Evolutionary conservation across 2,797 vertebrate genomes (phyloP).

Genomic region (Spondyliosoma cantharus): DNA sequence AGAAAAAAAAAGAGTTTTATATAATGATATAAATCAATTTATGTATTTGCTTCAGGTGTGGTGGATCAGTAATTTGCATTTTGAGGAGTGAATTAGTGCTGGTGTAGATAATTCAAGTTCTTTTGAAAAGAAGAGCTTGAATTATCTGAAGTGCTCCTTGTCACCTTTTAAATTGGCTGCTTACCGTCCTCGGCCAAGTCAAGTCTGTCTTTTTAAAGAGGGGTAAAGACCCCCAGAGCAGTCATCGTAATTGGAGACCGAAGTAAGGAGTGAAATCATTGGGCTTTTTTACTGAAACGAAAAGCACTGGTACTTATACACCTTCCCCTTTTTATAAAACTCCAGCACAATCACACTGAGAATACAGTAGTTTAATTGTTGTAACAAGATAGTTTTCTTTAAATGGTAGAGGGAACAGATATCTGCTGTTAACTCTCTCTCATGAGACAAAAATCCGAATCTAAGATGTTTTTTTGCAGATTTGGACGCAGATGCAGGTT

Average conservation of each 20-base stretch:
- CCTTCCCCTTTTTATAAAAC: not conserved
- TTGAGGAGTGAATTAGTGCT: slow-evolving; percentile 7
- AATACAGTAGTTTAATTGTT: not conserved
- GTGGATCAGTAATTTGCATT: slow-evolving; percentile 16
- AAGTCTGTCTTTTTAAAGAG: slow-evolving; percentile 18
- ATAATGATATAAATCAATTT: not conserved
- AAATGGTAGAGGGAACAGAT: not conserved
- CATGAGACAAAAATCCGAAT: not conserved
- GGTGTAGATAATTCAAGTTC: slow-evolving; percentile 39
- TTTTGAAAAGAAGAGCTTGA: no score
- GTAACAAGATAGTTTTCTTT: no score
- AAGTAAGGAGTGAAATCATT: slow-evolving; percentile 31
- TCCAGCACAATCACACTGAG: not conserved
- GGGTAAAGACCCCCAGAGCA: not conserved
- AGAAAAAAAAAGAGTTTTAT: slow-evolving; percentile 8
- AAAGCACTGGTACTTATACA: not conserved
- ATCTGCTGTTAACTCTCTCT: not conserved
- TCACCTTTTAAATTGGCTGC: slow-evolving; percentile 35
- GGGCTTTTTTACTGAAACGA: not conserved
- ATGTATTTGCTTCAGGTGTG: not conserved
- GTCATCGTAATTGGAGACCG: slow-evolving; percentile 21
- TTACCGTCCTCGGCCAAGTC: slow-evolving; percentile 13
- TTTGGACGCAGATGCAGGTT: slow-evolving; percentile 11
- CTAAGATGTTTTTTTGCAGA: not conserved
- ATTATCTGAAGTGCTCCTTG: slow-evolving; percentile 39